phyloP scores from a whole-genome alignment of 2,113 vertebrate genomes.

The Galbula dea region DNA sequence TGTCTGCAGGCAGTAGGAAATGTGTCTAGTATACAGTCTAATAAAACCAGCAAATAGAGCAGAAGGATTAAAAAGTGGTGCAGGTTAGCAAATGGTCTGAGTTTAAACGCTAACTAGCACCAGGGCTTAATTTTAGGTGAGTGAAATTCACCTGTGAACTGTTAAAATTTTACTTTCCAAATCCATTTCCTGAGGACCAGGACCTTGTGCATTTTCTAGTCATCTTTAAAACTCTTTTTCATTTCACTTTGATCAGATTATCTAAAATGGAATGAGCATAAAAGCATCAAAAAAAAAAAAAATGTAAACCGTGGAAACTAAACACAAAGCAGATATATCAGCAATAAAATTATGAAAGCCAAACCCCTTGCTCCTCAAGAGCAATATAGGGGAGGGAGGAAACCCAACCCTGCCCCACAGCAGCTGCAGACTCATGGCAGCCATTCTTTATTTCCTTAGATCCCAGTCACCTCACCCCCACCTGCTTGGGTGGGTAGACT shows the following conservation, averaged over 20 bases:
- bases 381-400: background rate
- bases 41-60: background rate
- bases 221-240: constrained; percentile 24
- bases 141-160: background rate
- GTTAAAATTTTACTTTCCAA: constrained; percentile 12
- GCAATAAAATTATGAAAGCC: background rate
- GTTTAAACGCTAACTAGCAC: constrained; percentile 26
- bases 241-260: constrained; percentile 4
- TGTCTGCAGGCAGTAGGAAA: background rate
- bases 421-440: background rate
- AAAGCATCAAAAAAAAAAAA: background rate
- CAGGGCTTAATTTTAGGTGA: constrained; percentile 5
- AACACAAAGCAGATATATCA: constrained; percentile 18
- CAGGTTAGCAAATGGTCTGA: background rate
- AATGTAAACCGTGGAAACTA: background rate
- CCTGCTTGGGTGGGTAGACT: background rate
- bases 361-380: background rate
- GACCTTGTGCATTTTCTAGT: background rate
- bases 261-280: background rate
- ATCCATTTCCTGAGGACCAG: background rate
- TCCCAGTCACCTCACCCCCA: background rate
- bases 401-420: background rate
- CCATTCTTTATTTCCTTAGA: background rate
- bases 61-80: background rate
- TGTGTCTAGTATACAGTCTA: background rate